Percentiles rank a stretch among this genome's conserved stretches.
phyloP scores from a whole-genome alignment of 2,797 vertebrate genomes.

The Eulemur mongoz region DNA sequence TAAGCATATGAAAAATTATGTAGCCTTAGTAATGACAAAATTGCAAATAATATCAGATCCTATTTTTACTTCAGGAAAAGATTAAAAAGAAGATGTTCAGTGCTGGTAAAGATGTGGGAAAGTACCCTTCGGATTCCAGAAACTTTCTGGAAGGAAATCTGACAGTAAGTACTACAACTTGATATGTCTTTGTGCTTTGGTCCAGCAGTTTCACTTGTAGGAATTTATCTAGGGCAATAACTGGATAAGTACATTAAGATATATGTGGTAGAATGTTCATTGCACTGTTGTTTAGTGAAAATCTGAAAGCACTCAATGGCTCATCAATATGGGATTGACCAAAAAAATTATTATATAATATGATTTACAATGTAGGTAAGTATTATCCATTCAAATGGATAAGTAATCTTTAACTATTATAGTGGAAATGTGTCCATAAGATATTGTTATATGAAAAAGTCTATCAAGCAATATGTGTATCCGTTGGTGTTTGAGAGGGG shows the following conservation, averaged over 20 bases:
- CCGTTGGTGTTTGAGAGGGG: background rate
- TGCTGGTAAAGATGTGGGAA: background rate
- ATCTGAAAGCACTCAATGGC: background rate
- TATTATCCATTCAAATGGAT: background rate
- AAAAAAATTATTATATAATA: background rate
- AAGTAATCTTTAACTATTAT: background rate
- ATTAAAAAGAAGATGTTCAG: background rate
- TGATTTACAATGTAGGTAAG: background rate
- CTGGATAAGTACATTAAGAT: background rate
- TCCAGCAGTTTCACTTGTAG: background rate
- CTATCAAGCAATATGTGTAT: background rate
- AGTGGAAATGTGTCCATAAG: background rate
- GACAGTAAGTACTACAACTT: background rate
- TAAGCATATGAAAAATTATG: background rate
- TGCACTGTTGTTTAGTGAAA: background rate
- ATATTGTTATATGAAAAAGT: background rate
- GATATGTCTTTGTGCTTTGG: background rate
- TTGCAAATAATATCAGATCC: background rate
- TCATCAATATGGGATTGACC: background rate
- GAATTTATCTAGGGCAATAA: background rate
- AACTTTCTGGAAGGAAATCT: background rate
- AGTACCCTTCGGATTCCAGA: background rate
- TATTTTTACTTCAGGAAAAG: background rate
- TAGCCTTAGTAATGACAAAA: background rate
- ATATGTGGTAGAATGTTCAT: background rate